Evolutionary conservation across 2,888 invertebrate genomes (phyloP), one percentile per base, ranked within the genome.

Genomic region (Phortica okadai): DNA sequence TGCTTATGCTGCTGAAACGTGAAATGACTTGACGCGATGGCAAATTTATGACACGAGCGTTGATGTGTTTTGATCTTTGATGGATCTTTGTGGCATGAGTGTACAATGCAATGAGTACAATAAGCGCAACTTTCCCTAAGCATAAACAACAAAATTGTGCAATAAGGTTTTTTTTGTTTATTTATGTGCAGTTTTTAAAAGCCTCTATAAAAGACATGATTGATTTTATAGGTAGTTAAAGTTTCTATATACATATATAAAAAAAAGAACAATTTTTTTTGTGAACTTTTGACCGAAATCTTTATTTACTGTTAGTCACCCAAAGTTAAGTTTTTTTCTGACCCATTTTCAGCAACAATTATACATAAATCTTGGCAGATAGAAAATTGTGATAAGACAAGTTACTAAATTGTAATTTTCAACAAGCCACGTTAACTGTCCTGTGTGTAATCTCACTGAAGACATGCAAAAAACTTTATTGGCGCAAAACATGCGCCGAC

Each of bases 401-500:
- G 8, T 50, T 50, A 50, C 14, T 50, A 50, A 50, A 50, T 14
- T 50, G 50, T 11, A 50, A 50, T 50, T 50, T 50, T 50, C 50
- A 50, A 50, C 50, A 50, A 50, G 50, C 50, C 50, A 8, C 8
- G 50, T 14, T 50, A 33, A 33, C 33, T 33, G 33, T 33, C 33
- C 33, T 5, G 33, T 33, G 33, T 33, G 33, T 33, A 33, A 16
- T n/a, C 16, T 14, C 56, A 56, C 7, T 56, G 56, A 5, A n/a
- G 1, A 16, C 62, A 25, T 62, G 62, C 69, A 70, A 70, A 33
- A 41, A 41, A 41, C 50, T 70, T 70, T 50, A 70, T 54, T 72
- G 54, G 11, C 56, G 8, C 33, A n/a, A 56, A 72, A 72, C 70
- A 72, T 72, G 70, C 56, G 41, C 59, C 8, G 50, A 50, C 62